A percentile compares a stretch with the other conserved stretches of the same genome.
phyloP scores from a whole-genome alignment of 2,797 vertebrate genomes.

The Hafferia zeledoni region DNA sequence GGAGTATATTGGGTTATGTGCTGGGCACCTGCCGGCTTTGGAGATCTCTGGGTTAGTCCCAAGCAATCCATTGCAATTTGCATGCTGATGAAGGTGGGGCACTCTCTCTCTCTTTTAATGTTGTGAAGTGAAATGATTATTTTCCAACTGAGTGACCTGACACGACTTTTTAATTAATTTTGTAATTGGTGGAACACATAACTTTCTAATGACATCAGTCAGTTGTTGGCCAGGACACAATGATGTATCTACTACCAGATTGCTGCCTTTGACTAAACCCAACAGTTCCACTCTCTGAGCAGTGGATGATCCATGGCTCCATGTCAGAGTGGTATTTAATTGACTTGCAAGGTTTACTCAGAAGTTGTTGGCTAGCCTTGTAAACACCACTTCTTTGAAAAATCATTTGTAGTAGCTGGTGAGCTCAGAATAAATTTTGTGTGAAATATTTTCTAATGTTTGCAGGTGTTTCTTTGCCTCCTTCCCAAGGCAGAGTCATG shows the following conservation, averaged over 20 bases:
- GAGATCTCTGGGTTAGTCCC: conserved; percentile 15
- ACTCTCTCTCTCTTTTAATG: conserved; percentile 7
- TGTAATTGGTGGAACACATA: not conserved
- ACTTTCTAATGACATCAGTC: not conserved
- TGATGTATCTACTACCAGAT: not conserved
- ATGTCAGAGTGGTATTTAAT: not conserved
- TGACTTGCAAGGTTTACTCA: not conserved
- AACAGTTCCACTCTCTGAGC: not conserved
- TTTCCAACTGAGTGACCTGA: conserved; percentile 43
- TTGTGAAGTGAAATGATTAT: conserved; percentile 32
- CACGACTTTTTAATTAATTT: conserved; percentile 50
- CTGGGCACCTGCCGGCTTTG: conserved; percentile 45
- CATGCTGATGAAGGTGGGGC: conserved; percentile 10
- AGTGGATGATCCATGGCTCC: not conserved
- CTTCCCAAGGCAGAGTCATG: not conserved
- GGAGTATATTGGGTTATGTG: not conserved
- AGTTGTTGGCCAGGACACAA: not conserved
- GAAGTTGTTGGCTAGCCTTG: not conserved
- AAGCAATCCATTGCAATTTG: conserved; percentile 39
- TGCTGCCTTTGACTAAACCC: conserved; percentile 1
- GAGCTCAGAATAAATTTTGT: not conserved
- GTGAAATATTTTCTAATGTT: not conserved
- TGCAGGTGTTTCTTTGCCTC: not conserved
- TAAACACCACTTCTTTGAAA: not conserved
- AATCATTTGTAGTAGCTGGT: not conserved